Evolutionary conservation across 2,888 invertebrate species (phyloP), one percentile per base, ranked within the genome.

Genomic region (Hirtodrosophila confusa): DNA sequence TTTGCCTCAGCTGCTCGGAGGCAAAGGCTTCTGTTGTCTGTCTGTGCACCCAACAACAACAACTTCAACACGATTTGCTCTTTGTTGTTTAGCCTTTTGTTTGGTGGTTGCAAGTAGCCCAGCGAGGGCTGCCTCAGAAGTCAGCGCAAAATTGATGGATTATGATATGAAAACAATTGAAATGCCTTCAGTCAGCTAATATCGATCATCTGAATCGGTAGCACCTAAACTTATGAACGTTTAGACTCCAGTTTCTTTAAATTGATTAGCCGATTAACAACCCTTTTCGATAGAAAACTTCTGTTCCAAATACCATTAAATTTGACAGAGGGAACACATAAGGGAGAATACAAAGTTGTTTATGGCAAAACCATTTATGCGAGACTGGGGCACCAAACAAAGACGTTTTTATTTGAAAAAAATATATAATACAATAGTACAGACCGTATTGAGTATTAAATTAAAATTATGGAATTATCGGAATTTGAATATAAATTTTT

Each of bases 31-130:
- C 79, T 62, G 68, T 75, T 69, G 70, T 66, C 78, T 56, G 69
- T 64, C 69, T 65, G 51, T 73, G 64, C 75, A 45, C 43, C 73
- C 57, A 56, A 53, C 36, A 60, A 31, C 10, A 54, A 24, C 39
- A 65, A 56, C 53, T 29, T 45, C 31, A 31, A 31, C 7, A 31
- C 31, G 31, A 58, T 67, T 76, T 82, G 76, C 69, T 73, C 74
- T 74, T 64, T 82, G 74, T 78, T 75, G 75, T 74, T 75, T 74
- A 47, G 71, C 50, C 67, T 77, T 77, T 85, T 69, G 75, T 68
- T 75, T 63, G 75, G 74, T 75, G 85, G 80, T 85, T 85, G 79
- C 67, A 67, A 70, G 48, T 50, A 12, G 37, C 48, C 23, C 55
- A 35, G 37, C 80, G 83, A 79, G 80, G 86, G 86, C 64, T 49